Evolutionary conservation across 1,140 invertebrate species (phyloP), one percentile per base, ranked within the genome.

Genomic region (Pseudomyrmex cubaensis): DNA sequence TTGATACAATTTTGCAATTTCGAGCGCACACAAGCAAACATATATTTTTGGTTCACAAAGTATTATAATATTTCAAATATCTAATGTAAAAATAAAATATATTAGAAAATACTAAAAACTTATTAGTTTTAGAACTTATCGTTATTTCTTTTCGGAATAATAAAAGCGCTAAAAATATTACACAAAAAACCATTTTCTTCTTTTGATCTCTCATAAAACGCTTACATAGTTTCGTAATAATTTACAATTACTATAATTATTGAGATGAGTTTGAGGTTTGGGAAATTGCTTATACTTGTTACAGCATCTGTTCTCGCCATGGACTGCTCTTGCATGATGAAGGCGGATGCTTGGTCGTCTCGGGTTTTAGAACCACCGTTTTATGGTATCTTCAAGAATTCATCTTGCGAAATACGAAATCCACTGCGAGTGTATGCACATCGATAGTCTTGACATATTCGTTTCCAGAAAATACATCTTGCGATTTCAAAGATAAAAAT

Each of bases 321-420:
- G 92, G 92, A 93, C 46, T 93, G 93, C 54, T 90, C 91, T 73
- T 94, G 93, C 73, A 90, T 91, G 83, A 89, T 92, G 91, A 92
- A 93, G 75, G 48, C 85, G 59, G 70, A 85, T 69, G 46, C 59
- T 70, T 90, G 91, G 92, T 87, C 87, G 89, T 92, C 92, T 35
- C 0, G 74, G 74, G 35, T 84, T 35, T 64, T 87, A 44, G 89
- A 92, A 66, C 62, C 90, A 73, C 92, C 92, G 63, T 93, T 93
- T 86, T 93, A 93, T 22, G 90, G 91, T 80, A 90, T 86, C 61
- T 90, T 92, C 56, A 89, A 83, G n/a, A 84, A 90, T 44, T 69
- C 87, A 70, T 89, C 87, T 35, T 93, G 92, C 78, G 84, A 90
- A 56, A 87, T 93, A 22, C 86, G 91, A 83, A 93, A 93, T 90